Percentiles rank a stretch among this genome's conserved stretches.
phyloP scores from a whole-genome alignment of 2,113 vertebrate genomes.

The Puffinus mauretanicus region DNA sequence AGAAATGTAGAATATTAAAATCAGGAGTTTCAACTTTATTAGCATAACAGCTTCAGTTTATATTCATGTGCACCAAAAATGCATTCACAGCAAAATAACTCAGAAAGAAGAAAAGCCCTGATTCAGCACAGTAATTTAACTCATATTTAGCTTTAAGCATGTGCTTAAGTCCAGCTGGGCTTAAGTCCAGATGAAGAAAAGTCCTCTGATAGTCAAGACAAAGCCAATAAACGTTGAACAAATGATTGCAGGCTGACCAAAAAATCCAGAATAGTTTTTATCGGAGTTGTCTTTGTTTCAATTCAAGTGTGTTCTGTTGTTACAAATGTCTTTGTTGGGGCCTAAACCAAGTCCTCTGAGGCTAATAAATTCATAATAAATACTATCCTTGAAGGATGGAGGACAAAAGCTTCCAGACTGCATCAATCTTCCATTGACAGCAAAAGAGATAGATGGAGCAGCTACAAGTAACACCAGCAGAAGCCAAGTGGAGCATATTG shows the following conservation, averaged over 20 bases:
- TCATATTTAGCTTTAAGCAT: constrained; percentile 22
- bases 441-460: not conserved
- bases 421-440: not conserved
- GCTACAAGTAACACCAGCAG: not conserved
- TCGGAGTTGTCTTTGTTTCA: constrained; percentile 8
- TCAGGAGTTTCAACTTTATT: constrained; percentile 55
- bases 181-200: constrained; percentile 27
- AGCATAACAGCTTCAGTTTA: constrained; percentile 63
- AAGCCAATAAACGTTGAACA: not conserved
- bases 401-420: not conserved
- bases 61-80: constrained; percentile 63
- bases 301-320: not conserved
- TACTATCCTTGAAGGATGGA: not conserved
- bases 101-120: constrained; percentile 59
- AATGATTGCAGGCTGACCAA: not conserved
- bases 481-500: not conserved
- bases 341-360: not conserved
- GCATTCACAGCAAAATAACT: constrained; percentile 61
- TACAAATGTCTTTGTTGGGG: not conserved
- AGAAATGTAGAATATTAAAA: constrained; percentile 66
- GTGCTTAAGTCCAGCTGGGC: constrained; percentile 36
- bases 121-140: constrained; percentile 57
- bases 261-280: not conserved
- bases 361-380: not conserved
- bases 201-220: not conserved